Evolutionary conservation across 53 echinoderm and acorn worm genomes (phyloP).

Genomic region (Hippasteria phrygiana): DNA sequence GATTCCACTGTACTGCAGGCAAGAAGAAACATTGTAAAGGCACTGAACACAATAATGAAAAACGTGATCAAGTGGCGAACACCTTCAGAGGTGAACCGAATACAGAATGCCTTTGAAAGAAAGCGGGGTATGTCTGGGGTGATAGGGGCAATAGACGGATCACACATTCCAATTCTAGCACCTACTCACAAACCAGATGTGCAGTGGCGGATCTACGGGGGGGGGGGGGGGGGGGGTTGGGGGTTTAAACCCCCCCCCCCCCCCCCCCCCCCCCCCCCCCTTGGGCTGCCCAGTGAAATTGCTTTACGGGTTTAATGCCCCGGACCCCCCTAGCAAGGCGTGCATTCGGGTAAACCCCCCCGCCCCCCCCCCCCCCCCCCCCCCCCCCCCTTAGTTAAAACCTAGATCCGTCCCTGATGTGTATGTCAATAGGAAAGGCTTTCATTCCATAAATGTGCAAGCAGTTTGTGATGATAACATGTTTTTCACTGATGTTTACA

Average conservation of each 20-base stretch:
- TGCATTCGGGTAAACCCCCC: too few species aligned
- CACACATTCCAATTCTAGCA: slow-evolving; percentile 53
- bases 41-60: not conserved
- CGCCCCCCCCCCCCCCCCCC: too few species aligned
- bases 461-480: slow-evolving; percentile 36
- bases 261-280: too few species aligned
- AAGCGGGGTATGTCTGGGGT: slow-evolving; percentile 2
- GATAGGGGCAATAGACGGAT: slow-evolving; percentile 61
- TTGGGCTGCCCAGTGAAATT: too few species aligned
- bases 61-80: not conserved
- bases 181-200: slow-evolving; percentile 45
- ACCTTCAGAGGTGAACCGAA: not conserved
- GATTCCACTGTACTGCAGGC: not conserved
- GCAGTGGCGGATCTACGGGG: too few species aligned
- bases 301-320: too few species aligned
- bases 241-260: too few species aligned
- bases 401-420: too few species aligned
- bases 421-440: slow-evolving; percentile 61
- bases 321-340: too few species aligned
- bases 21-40: not conserved
- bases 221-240: too few species aligned
- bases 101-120: slow-evolving; percentile 2
- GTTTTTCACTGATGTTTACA: slow-evolving; percentile 54
- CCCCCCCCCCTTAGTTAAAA: too few species aligned
- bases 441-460: slow-evolving; percentile 56